Evolutionary conservation across 2,888 invertebrate genomes (phyloP), one percentile per base, ranked within the genome.

Genomic region (Caenorhabditis sp.): DNA sequence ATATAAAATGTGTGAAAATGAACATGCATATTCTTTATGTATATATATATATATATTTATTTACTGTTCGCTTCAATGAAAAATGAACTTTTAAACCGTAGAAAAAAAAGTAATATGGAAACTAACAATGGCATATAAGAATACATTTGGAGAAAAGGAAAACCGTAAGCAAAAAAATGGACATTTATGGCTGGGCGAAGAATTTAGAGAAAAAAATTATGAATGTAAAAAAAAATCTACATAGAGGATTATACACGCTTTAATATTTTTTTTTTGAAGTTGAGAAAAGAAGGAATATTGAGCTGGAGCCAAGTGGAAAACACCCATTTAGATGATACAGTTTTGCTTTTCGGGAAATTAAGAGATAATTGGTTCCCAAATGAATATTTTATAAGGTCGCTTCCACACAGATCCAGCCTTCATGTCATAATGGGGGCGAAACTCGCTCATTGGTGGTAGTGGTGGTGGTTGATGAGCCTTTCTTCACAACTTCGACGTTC

Each of bases 361-460:
- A 23, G 3, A 21, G 21, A 20, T 23, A 8, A 21, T 23, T 23
- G 8, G 31, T 31, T 20, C 23, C 52, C 52, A 52, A 20, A 52
- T 23, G n/a, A 52, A 52, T 8, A 49, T 23, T 26, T 60, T 63
- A 74, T 27, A 74, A 31, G 67, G 73, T 68, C 60, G 73, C 73
- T 57, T 67, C 73, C 65, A 66, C 56, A 56, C 69, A 69, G 59
- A 66, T 66, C 73, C 73, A 74, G 73, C 60, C 63, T 59, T 74
- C 67, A 74, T 69, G 69, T 74, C 73, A 74, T 69, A 74, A 61
- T 25, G 73, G 69, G 23, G 73, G 58, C 26, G 65, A 36, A 21
- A 49, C 10, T 36, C 54, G 31, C 36, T 62, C 21, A n/a, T 65
- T 67, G n/a, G 60, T 20, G 25, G 53, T 25, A n/a, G 43, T 52